phyloP scores from a whole-genome alignment of 2,113 vertebrate genomes.

The Amia ocellicauda region DNA sequence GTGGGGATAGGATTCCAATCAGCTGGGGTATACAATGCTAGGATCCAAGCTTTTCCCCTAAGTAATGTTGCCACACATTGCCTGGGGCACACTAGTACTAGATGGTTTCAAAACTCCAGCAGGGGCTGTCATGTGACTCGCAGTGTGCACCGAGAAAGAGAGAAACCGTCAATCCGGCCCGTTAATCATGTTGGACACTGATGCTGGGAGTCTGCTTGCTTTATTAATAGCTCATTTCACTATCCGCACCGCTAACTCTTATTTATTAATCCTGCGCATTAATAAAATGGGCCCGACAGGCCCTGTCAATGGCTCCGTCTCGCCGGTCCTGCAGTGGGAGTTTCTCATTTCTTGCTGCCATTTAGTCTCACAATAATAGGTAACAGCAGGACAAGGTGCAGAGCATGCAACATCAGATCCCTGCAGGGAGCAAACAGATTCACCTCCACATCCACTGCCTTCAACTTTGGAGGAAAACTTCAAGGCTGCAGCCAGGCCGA shows the following conservation, averaged over 20 bases:
- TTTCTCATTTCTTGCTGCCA: background rate
- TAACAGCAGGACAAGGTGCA: background rate
- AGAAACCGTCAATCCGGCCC: background rate
- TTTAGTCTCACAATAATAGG: background rate
- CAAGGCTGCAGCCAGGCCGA: too few species aligned
- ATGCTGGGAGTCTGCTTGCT: conserved; percentile 3
- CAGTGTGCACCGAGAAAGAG: background rate
- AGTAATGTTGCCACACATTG: background rate
- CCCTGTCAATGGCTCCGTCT: conserved; percentile 4
- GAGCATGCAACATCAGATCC: too few species aligned
- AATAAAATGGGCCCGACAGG: background rate
- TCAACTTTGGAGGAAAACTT: too few species aligned
- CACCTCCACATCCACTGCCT: too few species aligned
- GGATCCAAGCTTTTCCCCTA: background rate
- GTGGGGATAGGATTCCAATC: background rate
- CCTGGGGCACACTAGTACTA: background rate
- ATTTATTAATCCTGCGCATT: background rate
- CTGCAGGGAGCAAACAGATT: too few species aligned
- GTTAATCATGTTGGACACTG: conserved; percentile 27
- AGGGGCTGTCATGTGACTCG: background rate
- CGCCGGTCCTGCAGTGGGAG: background rate
- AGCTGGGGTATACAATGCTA: background rate
- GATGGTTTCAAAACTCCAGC: background rate
- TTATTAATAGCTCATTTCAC: conserved; percentile 36
- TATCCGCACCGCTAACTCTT: conserved; percentile 19